These are phyloP conservation scores for Dissostichus mawsoni DNA, from an alignment of 2,113 vertebrate species.

Conservation along the genomic window DNA sequence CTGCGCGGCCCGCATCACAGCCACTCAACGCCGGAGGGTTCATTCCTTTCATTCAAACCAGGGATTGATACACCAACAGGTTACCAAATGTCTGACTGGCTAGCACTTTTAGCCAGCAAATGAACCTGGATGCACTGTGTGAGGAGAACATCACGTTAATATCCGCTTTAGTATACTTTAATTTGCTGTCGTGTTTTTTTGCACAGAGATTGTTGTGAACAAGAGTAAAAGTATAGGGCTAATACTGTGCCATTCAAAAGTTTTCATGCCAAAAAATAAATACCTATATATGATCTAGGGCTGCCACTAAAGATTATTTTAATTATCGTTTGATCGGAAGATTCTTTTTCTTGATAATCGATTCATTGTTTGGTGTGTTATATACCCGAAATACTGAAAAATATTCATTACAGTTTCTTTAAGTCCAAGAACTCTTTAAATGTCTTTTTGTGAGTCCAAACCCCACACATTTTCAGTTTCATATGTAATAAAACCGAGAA, in stretches of 20 bases:
- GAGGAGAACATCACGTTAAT: not conserved
- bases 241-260: conserved; percentile 29
- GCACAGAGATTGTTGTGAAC: conserved; percentile 22
- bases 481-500: too few species aligned
- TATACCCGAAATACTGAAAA: too few species aligned
- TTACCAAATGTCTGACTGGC: conserved; percentile 18
- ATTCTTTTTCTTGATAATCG: too few species aligned
- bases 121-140: conserved; percentile 6
- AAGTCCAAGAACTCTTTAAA: too few species aligned
- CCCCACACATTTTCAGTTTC: too few species aligned
- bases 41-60: not conserved
- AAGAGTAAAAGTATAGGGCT: conserved; percentile 12
- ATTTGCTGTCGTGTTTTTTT: conserved; percentile 28
- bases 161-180: conserved; percentile 1
- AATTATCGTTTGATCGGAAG: too few species aligned
- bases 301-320: too few species aligned
- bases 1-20: not conserved
- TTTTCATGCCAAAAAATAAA: conserved; percentile 34
- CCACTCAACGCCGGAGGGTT: not conserved
- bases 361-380: too few species aligned
- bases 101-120: not conserved
- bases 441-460: too few species aligned
- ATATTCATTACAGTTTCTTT: too few species aligned
- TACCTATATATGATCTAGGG: too few species aligned
- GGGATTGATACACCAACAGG: conserved; percentile 20